phyloP scores from a whole-genome alignment of 2,113 vertebrate species.

The Poeciliopsis occidentalis region DNA sequence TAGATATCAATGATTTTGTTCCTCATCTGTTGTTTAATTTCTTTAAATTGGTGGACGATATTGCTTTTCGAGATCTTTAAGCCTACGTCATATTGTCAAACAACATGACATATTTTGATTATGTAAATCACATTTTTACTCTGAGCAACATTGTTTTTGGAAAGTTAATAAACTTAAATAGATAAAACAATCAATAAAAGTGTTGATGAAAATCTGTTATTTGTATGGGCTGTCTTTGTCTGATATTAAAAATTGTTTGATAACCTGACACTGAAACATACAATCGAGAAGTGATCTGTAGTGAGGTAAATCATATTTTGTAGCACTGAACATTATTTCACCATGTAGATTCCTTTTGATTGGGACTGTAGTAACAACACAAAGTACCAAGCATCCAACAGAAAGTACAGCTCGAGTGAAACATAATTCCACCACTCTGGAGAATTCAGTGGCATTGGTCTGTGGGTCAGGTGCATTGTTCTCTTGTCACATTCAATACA shows the following conservation, averaged over 20 bases:
- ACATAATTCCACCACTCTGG: conserved; percentile 3
- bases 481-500: conserved; percentile 67
- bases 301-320: background rate
- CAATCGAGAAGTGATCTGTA: background rate
- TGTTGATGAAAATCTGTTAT: background rate
- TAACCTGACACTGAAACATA: background rate
- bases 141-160: too few relatives aligned
- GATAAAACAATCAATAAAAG: background rate
- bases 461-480: conserved; percentile 58
- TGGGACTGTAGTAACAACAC: conserved; percentile 6
- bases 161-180: too few relatives aligned
- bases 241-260: background rate
- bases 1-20: too few relatives aligned
- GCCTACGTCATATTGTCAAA: too few relatives aligned
- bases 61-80: too few relatives aligned
- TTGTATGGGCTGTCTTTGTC: background rate
- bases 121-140: too few relatives aligned
- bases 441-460: conserved; percentile 19
- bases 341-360: background rate
- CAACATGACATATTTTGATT: too few relatives aligned
- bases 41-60: too few relatives aligned
- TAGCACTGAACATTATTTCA: background rate
- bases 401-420: background rate
- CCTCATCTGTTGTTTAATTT: too few relatives aligned
- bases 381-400: conserved; percentile 10